Percentiles rank a stretch among this genome's conserved stretches.
These are phyloP conservation scores for Orchesellides sinensis DNA, from an alignment of 2,888 invertebrate species.

Conservation along the genomic window DNA sequence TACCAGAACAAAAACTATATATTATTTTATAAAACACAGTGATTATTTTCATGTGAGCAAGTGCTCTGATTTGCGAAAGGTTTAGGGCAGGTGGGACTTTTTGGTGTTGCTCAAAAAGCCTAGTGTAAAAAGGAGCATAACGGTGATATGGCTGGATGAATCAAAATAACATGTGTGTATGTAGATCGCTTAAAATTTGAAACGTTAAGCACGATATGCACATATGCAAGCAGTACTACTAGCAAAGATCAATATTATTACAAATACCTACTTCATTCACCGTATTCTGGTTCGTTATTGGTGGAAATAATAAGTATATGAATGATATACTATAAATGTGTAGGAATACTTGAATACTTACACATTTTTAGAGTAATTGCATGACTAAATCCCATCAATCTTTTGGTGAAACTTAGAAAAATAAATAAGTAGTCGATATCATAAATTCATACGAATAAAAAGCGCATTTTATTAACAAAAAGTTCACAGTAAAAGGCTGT, in stretches of 20 bases:
- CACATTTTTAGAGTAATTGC: conserved; percentile 43
- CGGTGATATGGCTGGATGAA: too few species aligned
- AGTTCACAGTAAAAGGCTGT: not conserved
- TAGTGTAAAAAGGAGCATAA: not conserved
- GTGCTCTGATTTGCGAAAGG: conserved; percentile 63
- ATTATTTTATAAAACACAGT: conserved; percentile 44
- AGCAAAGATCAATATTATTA: too few species aligned
- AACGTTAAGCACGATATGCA: too few species aligned
- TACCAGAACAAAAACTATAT: conserved; percentile 45
- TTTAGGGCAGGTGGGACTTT: conserved; percentile 52
- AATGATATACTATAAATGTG: not conserved
- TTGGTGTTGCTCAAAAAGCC: not conserved
- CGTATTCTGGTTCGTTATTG: not conserved
- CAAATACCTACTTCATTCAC: not conserved
- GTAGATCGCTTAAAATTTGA: too few species aligned
- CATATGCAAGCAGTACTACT: too few species aligned
- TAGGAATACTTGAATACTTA: not conserved
- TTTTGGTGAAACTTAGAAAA: conserved; percentile 65
- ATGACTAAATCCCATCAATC: conserved; percentile 68
- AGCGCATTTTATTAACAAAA: not conserved
- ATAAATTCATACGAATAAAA: conserved; percentile 48
- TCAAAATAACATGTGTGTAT: too few species aligned
- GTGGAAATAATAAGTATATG: too few species aligned
- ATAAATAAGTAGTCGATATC: conserved; percentile 63
- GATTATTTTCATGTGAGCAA: conserved; percentile 44